A percentile compares a stretch with the other conserved stretches of the same genome.
phyloP scores from a whole-genome alignment of 2,888 invertebrate species.

The Pogonocherus hispidulus region DNA sequence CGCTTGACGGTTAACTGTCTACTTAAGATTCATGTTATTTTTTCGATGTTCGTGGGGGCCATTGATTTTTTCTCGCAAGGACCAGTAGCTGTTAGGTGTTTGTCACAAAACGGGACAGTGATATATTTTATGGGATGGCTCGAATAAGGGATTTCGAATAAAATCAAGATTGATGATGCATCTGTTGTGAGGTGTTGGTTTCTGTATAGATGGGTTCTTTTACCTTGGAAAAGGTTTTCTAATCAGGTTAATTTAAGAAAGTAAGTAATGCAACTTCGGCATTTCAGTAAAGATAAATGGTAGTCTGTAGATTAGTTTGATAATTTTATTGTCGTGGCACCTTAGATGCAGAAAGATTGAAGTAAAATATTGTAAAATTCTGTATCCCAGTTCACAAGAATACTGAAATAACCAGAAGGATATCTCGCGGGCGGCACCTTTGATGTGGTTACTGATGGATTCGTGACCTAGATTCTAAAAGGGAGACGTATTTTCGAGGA shows the following conservation, averaged over 20 bases:
- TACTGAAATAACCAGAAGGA: too few species aligned
- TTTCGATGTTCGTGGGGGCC: constrained; percentile 3
- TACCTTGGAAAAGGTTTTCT: neutral
- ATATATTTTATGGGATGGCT: constrained; percentile 26
- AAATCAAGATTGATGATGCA: constrained; percentile 43
- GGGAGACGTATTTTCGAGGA: too few species aligned
- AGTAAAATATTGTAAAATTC: too few species aligned
- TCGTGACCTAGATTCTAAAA: too few species aligned
- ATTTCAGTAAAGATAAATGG: too few species aligned
- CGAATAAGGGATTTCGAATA: constrained; percentile 32
- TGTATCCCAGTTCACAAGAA: too few species aligned
- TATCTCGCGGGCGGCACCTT: too few species aligned
- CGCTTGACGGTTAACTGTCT: neutral
- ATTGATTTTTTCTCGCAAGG: constrained; percentile 13
- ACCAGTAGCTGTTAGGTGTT: constrained; percentile 18
- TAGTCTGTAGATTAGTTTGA: too few species aligned
- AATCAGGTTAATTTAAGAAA: neutral
- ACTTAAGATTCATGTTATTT: constrained; percentile 12
- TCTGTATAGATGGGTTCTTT: neutral
- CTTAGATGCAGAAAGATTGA: too few species aligned
- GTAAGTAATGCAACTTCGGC: too few species aligned
- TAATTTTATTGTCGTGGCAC: too few species aligned
- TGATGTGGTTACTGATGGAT: too few species aligned
- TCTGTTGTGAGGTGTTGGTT: constrained; percentile 34
- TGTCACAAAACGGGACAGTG: constrained; percentile 29